phyloP scores from a whole-genome alignment of 2,888 invertebrate species.

The Chrysotoxum bicinctum region DNA sequence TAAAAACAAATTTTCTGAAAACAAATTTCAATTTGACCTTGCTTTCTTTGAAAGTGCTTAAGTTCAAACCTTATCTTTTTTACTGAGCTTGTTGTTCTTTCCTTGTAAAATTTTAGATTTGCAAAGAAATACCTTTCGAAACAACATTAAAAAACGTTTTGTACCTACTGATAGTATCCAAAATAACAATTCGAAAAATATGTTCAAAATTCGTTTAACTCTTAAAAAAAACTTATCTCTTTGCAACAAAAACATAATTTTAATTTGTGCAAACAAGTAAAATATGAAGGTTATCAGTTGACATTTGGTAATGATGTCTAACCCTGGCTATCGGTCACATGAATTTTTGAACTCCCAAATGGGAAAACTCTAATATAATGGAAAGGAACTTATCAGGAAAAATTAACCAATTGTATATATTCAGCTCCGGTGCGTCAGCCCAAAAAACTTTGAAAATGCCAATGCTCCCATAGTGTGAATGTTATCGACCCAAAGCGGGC shows the following conservation, averaged over 20 bases:
- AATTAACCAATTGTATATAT: not conserved
- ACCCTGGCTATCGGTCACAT: conserved; percentile 12
- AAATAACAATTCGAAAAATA: not conserved
- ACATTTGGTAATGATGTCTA: too few relatives aligned
- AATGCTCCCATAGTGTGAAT: conserved; percentile 43
- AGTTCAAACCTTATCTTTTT: too few relatives aligned
- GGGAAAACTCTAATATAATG: not conserved
- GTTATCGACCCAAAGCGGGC: conserved; percentile 50
- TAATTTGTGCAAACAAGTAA: not conserved
- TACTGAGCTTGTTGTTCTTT: not conserved
- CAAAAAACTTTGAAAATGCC: conserved; percentile 22
- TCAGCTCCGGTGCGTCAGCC: not conserved
- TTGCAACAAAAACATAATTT: not conserved
- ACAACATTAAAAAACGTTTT: not conserved
- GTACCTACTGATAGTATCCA: not conserved
- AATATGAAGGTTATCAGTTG: not conserved
- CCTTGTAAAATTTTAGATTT: not conserved
- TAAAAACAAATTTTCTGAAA: too few relatives aligned
- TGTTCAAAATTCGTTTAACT: not conserved
- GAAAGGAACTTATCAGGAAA: not conserved
- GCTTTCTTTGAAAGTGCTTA: too few relatives aligned
- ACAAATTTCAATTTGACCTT: too few relatives aligned
- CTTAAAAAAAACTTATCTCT: not conserved
- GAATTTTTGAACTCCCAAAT: not conserved
- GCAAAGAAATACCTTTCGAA: not conserved